phyloP scores from a whole-genome alignment of 2,113 vertebrate species.

The Lycaon pictus region DNA sequence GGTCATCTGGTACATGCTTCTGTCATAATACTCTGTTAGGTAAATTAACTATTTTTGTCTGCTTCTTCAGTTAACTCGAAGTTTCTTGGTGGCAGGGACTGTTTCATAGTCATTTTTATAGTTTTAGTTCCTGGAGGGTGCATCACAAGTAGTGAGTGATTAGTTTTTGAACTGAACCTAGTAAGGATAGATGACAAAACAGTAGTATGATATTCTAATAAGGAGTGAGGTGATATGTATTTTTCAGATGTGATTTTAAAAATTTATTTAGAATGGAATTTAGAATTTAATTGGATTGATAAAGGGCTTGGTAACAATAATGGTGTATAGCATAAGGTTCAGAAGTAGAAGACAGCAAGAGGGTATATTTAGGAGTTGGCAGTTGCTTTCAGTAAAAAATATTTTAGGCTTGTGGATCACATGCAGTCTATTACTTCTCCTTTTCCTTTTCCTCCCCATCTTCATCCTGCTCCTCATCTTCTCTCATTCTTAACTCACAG shows the following conservation, averaged over 20 bases:
- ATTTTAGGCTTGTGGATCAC: background rate
- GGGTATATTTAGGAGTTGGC: background rate
- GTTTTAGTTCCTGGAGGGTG: background rate
- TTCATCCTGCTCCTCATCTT: background rate
- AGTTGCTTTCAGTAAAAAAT: slow-evolving; percentile 34
- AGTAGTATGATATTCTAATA: slow-evolving; percentile 13
- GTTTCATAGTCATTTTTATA: background rate
- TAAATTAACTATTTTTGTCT: slow-evolving; percentile 29
- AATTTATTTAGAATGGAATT: slow-evolving; percentile 38
- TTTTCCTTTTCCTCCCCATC: background rate
- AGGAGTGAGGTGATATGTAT: background rate
- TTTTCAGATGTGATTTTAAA: slow-evolving; percentile 16
- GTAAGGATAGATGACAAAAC: background rate
- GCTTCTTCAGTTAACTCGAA: background rate
- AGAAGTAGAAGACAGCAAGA: slow-evolving; percentile 10
- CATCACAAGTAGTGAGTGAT: slow-evolving; percentile 14
- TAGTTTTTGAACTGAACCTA: slow-evolving; percentile 21
- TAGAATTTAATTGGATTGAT: slow-evolving; percentile 63
- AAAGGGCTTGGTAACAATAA: slow-evolving; percentile 19
- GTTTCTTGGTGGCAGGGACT: background rate
- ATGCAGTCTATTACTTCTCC: background rate
- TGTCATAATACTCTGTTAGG: background rate
- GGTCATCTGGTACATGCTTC: background rate
- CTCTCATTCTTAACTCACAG: slow-evolving; percentile 37
- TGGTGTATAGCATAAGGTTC: slow-evolving; percentile 1